A percentile compares a stretch with the other conserved stretches of the same genome.
phyloP scores from a whole-genome alignment of 1,140 invertebrate species.

The Panonychus citri region DNA sequence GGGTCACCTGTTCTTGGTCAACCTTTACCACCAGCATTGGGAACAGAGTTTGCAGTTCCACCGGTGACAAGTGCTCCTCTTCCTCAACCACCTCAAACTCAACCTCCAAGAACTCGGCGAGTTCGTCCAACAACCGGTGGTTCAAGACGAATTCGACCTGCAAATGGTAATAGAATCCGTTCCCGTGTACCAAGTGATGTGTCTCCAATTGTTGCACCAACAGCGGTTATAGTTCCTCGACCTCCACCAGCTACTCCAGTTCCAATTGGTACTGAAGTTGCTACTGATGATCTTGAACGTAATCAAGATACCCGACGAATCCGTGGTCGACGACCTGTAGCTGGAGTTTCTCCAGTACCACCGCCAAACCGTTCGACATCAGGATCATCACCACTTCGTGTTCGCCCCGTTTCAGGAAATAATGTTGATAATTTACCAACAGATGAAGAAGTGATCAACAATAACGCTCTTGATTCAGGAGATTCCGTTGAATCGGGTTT shows the following conservation, averaged over 20 bases:
- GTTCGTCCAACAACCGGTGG: neutral
- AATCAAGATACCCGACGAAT: neutral
- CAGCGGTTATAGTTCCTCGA: constrained; percentile 10
- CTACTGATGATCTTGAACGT: neutral
- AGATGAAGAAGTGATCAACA: neutral
- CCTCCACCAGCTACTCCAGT: constrained; percentile 3
- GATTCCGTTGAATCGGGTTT: neutral
- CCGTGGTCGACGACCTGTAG: neutral
- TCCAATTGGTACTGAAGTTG: constrained; percentile 5
- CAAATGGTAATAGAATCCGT: neutral
- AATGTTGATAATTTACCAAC: neutral
- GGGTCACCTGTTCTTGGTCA: neutral
- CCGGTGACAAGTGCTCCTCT: too few species aligned
- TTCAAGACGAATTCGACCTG: neutral
- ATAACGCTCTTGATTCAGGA: constrained; percentile 1
- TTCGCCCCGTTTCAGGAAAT: neutral
- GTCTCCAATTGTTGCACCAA: constrained; percentile 3
- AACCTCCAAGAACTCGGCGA: neutral
- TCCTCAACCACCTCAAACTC: neutral
- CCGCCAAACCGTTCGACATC: neutral
- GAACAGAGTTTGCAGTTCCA: neutral
- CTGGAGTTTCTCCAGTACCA: neutral
- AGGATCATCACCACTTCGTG: neutral
- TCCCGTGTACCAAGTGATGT: neutral
- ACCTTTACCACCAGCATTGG: neutral